Percentiles rank a stretch among this genome's conserved stretches.
These are phyloP conservation scores for Phrixothrix hirtus DNA, from an alignment of 2,888 invertebrate species.

Conservation along the genomic window DNA sequence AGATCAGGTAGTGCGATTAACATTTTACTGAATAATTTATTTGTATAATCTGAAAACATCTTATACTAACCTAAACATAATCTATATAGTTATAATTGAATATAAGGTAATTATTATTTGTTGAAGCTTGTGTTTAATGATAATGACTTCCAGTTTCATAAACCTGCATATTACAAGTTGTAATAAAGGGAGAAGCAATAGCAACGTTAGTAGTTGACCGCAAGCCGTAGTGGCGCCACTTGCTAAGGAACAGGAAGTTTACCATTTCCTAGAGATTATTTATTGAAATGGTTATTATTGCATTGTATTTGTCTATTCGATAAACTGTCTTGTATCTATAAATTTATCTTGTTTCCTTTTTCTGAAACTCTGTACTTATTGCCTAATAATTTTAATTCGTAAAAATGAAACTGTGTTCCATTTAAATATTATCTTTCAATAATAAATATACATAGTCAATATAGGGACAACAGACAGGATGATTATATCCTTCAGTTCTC, in stretches of 20 bases:
- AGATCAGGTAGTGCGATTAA: too few relatives aligned
- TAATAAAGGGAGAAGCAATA: conserved; percentile 21
- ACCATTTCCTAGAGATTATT: conserved; percentile 20
- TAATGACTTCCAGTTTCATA: conserved; percentile 28
- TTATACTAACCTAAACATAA: too few relatives aligned
- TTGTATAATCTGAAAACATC: too few relatives aligned
- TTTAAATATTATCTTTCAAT: too few relatives aligned
- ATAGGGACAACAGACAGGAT: too few relatives aligned
- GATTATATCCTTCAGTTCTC: conserved; percentile 19
- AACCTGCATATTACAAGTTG: conserved; percentile 25
- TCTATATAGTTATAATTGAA: conserved; percentile 16
- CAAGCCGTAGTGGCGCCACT: conserved; percentile 22
- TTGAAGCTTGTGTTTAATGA: conserved; percentile 21
- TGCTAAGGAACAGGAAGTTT: conserved; percentile 22
- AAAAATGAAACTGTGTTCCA: too few relatives aligned
- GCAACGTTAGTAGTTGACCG: conserved; percentile 19
- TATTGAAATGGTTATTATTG: conserved; percentile 24
- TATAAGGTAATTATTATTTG: conserved; percentile 21
- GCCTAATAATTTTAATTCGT: too few relatives aligned
- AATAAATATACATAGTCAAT: too few relatives aligned
- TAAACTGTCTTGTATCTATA: conserved; percentile 1
- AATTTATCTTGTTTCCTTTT: not conserved
- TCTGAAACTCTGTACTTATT: too few relatives aligned
- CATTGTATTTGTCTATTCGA: conserved; percentile 8
- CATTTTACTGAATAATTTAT: too few relatives aligned